Base-by-base conservation (phyloP, 2,888 invertebrate species). In the Pecten maximus region DNA sequence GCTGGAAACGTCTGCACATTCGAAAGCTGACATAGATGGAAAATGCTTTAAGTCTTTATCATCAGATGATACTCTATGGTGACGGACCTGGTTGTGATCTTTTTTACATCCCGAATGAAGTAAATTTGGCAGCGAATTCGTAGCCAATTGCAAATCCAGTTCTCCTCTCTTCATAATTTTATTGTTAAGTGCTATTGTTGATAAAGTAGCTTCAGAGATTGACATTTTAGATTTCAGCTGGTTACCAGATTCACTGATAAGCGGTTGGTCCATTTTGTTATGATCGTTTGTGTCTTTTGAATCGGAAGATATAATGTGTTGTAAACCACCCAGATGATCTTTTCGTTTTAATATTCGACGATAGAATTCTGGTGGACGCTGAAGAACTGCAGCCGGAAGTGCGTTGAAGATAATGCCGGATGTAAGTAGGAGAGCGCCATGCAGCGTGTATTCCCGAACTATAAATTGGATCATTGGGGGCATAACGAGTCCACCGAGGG, bases 371-470 rank as follows among this genome's bases (percentile, higher is more conserved):
- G n/a, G 60, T 28, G 60, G 60, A 6, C 60, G 60, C n/a, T 60
- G 60, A 2, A 60, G 60, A 28, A 60, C 10, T 28, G 60, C 60
- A 60, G 60, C 60, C 60, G 60, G 60, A 60, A 60, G 60, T 60
- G 60, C 60, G 28, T 60, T 60, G 4, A 60, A 28, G 60, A 60
- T n/a, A 60, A 60, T 28, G 10, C n/a, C 60, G 60, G 60, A 60
- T n/a, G 60, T 60, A 28, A 60, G 60, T n/a, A 60, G 10, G 60
- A 60, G 60, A 60, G 60, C 60, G 60, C 60, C 60, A 28, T 60
- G 60, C 4, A 60, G 60, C 60, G 60, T 60, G 28, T 60, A 60
- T 60, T 60, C 28, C 16, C 10, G n/a, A 28, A 60, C 60, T 2
- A 60, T 60, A 60, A 28, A 6, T 28, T 60, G 60, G 28, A 60